A percentile compares a stretch with the other conserved stretches of the same genome.
Conservation (phyloP, 2,113 vertebrate species). For the Chionomys nivalis region DNA sequence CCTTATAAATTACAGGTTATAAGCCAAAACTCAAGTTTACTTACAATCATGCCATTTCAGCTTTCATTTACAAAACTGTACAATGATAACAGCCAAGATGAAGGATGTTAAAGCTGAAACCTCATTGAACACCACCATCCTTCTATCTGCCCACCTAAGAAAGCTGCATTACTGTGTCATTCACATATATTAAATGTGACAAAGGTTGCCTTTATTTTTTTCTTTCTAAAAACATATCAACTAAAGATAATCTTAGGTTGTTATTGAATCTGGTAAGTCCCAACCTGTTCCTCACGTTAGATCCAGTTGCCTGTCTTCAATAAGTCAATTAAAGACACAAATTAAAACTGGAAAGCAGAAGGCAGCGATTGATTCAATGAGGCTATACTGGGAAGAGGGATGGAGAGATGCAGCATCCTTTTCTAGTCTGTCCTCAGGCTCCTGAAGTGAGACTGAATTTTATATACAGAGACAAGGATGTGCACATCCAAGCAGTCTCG, state of each 20-base stretch:
- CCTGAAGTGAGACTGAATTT: background rate
- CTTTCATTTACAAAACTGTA: conserved; percentile 52
- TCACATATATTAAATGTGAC: conserved; percentile 53
- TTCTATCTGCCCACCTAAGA: conserved; percentile 40
- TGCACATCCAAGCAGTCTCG: background rate
- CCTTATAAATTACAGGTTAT: conserved; percentile 66
- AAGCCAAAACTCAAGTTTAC: conserved; percentile 72
- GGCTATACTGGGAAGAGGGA: background rate
- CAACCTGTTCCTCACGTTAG: background rate
- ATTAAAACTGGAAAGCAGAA: no score
- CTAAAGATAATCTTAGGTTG: conserved; percentile 56
- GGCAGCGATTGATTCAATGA: background rate
- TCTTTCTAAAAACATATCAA: conserved; percentile 61
- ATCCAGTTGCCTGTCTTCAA: background rate
- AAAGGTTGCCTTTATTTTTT: conserved; percentile 51
- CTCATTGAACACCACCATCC: conserved; percentile 42
- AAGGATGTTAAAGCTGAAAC: conserved; percentile 63
- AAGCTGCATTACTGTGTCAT: conserved; percentile 51
- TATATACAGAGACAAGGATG: background rate
- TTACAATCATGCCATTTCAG: conserved; percentile 68
- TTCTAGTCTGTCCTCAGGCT: no score
- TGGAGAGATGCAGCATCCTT: no score
- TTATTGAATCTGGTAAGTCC: background rate
- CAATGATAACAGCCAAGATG: conserved; percentile 42
- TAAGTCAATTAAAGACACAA: background rate